Percentiles rank a stretch among this genome's conserved stretches.
These are phyloP conservation scores for Callyntrura guangdongensis DNA, from an alignment of 2,888 invertebrate genomes.

Conservation along the genomic window DNA sequence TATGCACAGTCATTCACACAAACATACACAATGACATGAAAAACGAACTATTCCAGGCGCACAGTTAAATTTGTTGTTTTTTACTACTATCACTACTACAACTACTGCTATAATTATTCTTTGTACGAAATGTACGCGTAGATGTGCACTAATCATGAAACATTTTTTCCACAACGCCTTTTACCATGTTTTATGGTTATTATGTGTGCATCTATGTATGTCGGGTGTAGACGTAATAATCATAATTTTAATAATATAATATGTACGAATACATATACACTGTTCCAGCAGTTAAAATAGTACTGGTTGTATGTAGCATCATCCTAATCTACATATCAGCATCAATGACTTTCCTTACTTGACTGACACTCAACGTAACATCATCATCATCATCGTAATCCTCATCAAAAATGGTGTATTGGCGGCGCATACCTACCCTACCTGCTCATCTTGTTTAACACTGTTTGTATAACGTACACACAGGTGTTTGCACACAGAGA, in stretches of 20 bases:
- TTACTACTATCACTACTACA: constrained; percentile 15
- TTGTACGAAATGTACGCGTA: background rate
- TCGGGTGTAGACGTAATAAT: background rate
- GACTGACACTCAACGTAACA: constrained; percentile 43
- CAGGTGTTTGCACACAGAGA: too few species aligned
- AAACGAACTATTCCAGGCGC: constrained; percentile 22
- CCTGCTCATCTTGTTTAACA: background rate
- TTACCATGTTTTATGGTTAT: constrained; percentile 3
- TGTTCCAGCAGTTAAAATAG: background rate
- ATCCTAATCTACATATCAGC: background rate
- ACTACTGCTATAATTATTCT: background rate
- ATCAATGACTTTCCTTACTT: constrained; percentile 36
- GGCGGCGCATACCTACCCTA: background rate
- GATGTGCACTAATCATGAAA: background rate
- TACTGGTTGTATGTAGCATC: background rate
- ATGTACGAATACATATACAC: too few species aligned
- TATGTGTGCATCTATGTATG: background rate
- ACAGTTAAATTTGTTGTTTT: constrained; percentile 45
- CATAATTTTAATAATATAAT: background rate
- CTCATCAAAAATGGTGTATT: constrained; percentile 41
- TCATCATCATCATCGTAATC: constrained; percentile 2
- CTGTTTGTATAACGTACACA: background rate
- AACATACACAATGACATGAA: constrained; percentile 49
- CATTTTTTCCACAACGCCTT: constrained; percentile 45
- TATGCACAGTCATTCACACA: constrained; percentile 21